Evolutionary conservation across 1,140 invertebrate genomes (phyloP).

Genomic region (Archivesica marissinica): DNA sequence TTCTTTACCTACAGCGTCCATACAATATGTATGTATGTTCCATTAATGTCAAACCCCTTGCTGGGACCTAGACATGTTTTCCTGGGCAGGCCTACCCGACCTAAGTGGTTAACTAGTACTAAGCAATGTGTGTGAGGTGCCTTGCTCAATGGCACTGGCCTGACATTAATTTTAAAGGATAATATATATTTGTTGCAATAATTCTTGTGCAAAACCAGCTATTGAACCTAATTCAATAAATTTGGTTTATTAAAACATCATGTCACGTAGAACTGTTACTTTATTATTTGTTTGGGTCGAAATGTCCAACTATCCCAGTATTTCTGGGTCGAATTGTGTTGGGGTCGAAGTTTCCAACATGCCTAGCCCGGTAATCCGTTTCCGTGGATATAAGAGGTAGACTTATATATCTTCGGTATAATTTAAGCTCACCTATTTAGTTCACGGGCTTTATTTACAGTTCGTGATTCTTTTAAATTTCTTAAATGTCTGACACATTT

Average conservation of each 20-base stretch:
- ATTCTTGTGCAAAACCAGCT: too few relatives aligned
- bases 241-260: neutral
- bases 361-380: neutral
- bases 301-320: neutral
- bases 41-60: too few relatives aligned
- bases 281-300: neutral
- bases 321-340: neutral
- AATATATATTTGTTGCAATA: too few relatives aligned
- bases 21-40: too few relatives aligned
- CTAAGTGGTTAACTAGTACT: too few relatives aligned
- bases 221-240: too few relatives aligned
- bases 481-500: slow-evolving; percentile 19
- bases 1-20: too few relatives aligned
- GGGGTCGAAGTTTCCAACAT: neutral
- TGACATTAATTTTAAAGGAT: too few relatives aligned
- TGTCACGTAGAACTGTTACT: neutral
- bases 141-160: too few relatives aligned
- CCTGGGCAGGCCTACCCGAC: too few relatives aligned
- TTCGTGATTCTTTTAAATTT: neutral
- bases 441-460: neutral
- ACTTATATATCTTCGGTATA: neutral
- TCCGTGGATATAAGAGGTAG: neutral
- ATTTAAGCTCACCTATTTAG: slow-evolving; percentile 4
- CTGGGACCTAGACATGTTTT: too few relatives aligned
- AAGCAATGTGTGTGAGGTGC: too few relatives aligned